A percentile compares a stretch with the other conserved stretches of the same genome.
Evolutionary conservation across 2,888 invertebrate genomes (phyloP).

Genomic region (Lucinisca nassula): DNA sequence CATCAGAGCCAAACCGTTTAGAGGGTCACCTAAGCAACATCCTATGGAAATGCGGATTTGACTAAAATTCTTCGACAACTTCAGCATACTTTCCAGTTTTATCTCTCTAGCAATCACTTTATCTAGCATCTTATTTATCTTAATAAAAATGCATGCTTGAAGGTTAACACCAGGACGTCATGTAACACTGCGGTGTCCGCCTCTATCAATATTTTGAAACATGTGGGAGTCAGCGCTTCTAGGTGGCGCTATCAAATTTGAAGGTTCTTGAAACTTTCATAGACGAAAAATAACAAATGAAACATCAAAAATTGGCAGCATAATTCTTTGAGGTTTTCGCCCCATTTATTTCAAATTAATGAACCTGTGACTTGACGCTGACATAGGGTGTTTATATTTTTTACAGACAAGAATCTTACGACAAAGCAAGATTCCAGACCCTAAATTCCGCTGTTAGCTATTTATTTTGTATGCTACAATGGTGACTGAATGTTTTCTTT

Average conservation of each 20-base stretch:
- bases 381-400: too few relatives aligned
- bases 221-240: not conserved
- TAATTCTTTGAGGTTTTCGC: not conserved
- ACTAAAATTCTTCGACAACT: too few relatives aligned
- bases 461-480: too few relatives aligned
- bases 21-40: too few relatives aligned
- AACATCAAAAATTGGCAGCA: not conserved
- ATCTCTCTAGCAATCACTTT: not conserved
- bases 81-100: too few relatives aligned
- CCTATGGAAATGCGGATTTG: too few relatives aligned
- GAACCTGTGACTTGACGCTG: not conserved
- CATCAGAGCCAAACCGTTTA: too few relatives aligned
- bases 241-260: not conserved
- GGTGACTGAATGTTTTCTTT: too few relatives aligned
- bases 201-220: constrained; percentile 2
- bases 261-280: not conserved
- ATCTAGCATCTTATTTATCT: not conserved
- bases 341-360: not conserved
- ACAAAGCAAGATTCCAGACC: too few relatives aligned
- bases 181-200: not conserved
- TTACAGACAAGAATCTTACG: too few relatives aligned
- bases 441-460: too few relatives aligned
- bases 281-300: not conserved
- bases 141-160: not conserved
- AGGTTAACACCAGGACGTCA: not conserved